Conservation (phyloP, 2,888 invertebrate species). For the Cheilosia vulpina region DNA sequence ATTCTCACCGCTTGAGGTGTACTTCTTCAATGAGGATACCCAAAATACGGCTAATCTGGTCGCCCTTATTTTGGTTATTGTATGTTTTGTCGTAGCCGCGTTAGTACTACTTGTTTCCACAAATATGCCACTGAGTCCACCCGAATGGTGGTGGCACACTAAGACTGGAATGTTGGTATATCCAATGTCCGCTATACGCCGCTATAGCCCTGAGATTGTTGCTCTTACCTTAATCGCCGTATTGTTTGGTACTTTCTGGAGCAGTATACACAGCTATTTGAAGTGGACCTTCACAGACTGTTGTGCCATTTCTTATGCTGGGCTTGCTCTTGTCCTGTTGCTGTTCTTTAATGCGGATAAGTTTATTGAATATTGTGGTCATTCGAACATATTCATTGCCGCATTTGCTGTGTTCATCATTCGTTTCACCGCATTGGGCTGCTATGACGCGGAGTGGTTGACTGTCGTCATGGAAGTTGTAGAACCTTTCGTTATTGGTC, state of each 20-base stretch:
- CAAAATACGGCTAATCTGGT: conserved; percentile 77
- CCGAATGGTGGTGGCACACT: conserved; percentile 95
- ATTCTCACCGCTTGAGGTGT: conserved; percentile 85
- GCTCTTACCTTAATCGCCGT: conserved; percentile 88
- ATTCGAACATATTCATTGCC: conserved; percentile 91
- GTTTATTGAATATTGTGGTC: conserved; percentile 92
- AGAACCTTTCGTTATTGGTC: conserved; percentile 90
- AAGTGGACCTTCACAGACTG: conserved; percentile 86
- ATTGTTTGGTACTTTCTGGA: conserved; percentile 91
- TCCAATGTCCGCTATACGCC: conserved; percentile 91
- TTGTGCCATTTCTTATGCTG: conserved; percentile 78
- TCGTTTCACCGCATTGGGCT: conserved; percentile 87
- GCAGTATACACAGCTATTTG: conserved; percentile 90
- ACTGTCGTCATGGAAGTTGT: conserved; percentile 89
- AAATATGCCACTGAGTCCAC: conserved; percentile 91
- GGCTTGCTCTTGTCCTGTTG: conserved; percentile 79
- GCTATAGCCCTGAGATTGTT: conserved; percentile 90
- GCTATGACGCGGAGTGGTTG: conserved; percentile 85
- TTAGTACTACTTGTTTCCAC: conserved; percentile 84
- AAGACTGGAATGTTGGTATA: conserved; percentile 90
- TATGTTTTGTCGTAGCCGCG: conserved; percentile 87
- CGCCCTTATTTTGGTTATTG: conserved; percentile 80
- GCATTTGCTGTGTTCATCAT: conserved; percentile 93
- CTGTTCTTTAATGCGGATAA: conserved; percentile 88
- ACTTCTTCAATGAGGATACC: conserved; percentile 81